Conservation (phyloP, 1,140 invertebrate genomes). For the Riptortus pedestris region DNA sequence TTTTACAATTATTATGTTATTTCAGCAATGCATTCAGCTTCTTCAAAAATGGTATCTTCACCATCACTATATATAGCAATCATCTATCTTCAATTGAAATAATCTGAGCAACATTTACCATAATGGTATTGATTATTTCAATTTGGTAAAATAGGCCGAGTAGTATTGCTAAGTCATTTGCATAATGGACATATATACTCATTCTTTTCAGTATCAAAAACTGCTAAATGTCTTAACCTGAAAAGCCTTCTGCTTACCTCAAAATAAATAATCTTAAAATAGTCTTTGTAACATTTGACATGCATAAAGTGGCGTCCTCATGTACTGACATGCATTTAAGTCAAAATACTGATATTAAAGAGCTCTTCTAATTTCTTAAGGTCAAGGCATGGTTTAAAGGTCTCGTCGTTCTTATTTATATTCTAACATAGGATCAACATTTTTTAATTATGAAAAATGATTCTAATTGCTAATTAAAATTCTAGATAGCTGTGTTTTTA, state of each 20-base stretch:
- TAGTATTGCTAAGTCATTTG: constrained; percentile 88
- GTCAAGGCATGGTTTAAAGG: too few relatives aligned
- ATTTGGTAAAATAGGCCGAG: constrained; percentile 80
- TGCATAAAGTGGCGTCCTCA: constrained; percentile 99
- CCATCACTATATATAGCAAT: too few relatives aligned
- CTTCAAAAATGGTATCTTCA: constrained; percentile 40
- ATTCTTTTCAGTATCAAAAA: constrained; percentile 79
- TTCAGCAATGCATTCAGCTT: constrained; percentile 26
- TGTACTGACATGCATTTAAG: constrained; percentile 75
- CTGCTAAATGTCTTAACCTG: constrained; percentile 62
- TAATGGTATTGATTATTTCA: too few relatives aligned
- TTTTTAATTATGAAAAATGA: too few relatives aligned
- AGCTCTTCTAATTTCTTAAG: too few relatives aligned
- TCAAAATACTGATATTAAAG: constrained; percentile 54
- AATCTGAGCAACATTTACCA: too few relatives aligned
- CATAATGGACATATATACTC: constrained; percentile 97
- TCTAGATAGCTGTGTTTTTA: too few relatives aligned
- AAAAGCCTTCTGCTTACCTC: constrained; percentile 81
- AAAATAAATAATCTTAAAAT: constrained; percentile 73
- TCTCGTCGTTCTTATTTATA: too few relatives aligned
- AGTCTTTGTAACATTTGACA: constrained; percentile 83
- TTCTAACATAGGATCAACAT: too few relatives aligned
- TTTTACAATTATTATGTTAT: constrained; percentile 25
- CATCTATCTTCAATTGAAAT: too few relatives aligned
- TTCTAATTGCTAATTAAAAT: too few relatives aligned